phyloP scores from a whole-genome alignment of 2,888 invertebrate species.

The Bedellia somnulentella region DNA sequence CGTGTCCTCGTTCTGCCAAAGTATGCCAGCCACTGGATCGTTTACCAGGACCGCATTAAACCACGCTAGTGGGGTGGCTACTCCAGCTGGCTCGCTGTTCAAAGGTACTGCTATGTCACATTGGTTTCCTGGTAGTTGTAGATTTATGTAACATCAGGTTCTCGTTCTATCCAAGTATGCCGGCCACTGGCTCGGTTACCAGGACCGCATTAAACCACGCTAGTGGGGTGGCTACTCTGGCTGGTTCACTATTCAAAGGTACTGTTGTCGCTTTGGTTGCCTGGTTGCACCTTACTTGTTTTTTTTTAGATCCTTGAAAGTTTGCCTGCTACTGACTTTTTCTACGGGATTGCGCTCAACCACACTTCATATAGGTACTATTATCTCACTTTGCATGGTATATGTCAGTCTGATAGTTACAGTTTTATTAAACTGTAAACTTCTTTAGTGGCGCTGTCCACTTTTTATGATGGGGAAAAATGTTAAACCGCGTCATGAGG shows the following conservation, averaged over 20 bases:
- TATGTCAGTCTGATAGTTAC: no score
- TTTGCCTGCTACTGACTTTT: no score
- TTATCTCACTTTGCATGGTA: no score
- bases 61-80: constrained; percentile 85
- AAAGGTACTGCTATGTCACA: constrained; percentile 65
- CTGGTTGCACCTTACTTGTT: neutral
- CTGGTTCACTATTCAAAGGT: constrained; percentile 79
- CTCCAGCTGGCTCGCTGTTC: constrained; percentile 77
- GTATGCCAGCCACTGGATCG: constrained; percentile 87
- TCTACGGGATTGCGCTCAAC: no score
- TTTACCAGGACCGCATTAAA: constrained; percentile 89
- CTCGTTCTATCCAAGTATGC: constrained; percentile 87
- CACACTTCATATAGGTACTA: no score
- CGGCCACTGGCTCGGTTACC: constrained; percentile 83
- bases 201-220: constrained; percentile 89
- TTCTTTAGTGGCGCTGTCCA: no score
- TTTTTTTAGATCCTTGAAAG: no score
- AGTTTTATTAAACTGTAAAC: no score
- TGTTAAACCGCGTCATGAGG: no score
- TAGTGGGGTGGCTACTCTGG: constrained; percentile 82
- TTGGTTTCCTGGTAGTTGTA: constrained; percentile 2
- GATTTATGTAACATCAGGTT: no score
- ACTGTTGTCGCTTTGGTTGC: constrained; percentile 5
- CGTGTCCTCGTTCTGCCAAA: constrained; percentile 75
- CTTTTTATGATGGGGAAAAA: no score